Conservation (phyloP, 2,888 invertebrate species). For the Sycophila texana region DNA sequence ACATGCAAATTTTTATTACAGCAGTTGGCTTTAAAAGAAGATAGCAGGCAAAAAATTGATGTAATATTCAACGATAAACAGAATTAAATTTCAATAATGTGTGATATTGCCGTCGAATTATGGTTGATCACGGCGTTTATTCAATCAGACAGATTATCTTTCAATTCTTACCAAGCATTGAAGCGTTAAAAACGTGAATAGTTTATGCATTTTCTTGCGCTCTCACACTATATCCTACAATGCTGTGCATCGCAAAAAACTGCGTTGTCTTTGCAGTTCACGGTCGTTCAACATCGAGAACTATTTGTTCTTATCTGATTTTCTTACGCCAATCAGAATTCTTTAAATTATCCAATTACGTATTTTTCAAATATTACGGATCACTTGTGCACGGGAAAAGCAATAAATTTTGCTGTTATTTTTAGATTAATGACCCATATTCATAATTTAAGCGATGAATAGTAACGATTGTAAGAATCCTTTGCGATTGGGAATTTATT, state of each 20-base stretch:
- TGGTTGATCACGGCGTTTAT: not conserved
- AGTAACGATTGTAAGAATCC: too few relatives aligned
- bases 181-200: slow-evolving; percentile 54
- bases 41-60: too few relatives aligned
- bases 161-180: slow-evolving; percentile 39
- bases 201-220: slow-evolving; percentile 58
- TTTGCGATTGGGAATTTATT: too few relatives aligned
- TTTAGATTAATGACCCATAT: too few relatives aligned
- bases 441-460: too few relatives aligned
- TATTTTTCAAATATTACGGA: not conserved
- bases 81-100: too few relatives aligned
- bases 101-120: not conserved
- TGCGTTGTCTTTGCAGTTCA: slow-evolving; percentile 45
- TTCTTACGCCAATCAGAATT: slow-evolving; percentile 8
- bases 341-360: not conserved
- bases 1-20: too few relatives aligned
- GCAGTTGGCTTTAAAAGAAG: too few relatives aligned
- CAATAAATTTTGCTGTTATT: not conserved
- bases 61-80: too few relatives aligned
- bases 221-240: slow-evolving; percentile 29
- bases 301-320: slow-evolving; percentile 32
- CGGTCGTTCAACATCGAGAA: slow-evolving; percentile 41
- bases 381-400: not conserved
- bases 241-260: slow-evolving; percentile 27
- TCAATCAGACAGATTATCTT: slow-evolving; percentile 16